A percentile compares a stretch with the other conserved stretches of the same genome.
Conservation (phyloP, 2,113 vertebrate genomes). For the Psammodynastes pulverulentus region DNA sequence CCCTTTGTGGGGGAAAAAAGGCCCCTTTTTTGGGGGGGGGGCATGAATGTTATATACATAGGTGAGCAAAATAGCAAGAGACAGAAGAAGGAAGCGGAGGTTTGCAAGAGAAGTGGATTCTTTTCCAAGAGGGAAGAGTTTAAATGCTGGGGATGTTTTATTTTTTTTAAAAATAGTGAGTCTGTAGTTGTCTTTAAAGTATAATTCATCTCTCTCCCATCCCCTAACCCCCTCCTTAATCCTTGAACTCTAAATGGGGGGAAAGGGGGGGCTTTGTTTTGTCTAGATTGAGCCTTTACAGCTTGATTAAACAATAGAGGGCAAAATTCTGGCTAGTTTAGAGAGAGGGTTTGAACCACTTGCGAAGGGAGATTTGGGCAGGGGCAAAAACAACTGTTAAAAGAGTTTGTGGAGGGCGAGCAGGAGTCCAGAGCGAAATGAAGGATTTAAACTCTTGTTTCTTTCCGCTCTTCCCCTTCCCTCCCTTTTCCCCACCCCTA, state of each 20-base stretch:
- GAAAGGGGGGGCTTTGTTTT: slow-evolving; percentile 16
- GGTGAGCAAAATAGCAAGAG: background rate
- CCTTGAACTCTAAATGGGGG: background rate
- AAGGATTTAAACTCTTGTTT: background rate
- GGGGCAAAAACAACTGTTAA: background rate
- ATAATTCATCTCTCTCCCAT: slow-evolving; percentile 69
- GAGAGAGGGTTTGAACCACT: background rate
- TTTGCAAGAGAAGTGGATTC: slow-evolving; percentile 64
- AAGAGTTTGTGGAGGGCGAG: slow-evolving; percentile 67
- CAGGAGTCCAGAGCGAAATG: slow-evolving; percentile 64
- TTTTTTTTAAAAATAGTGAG: slow-evolving; percentile 50
- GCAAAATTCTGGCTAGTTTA: background rate
- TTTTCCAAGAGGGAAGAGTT: slow-evolving; percentile 58
- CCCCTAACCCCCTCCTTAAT: background rate
- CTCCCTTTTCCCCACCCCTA: slow-evolving; percentile 8
- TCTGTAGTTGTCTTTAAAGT: slow-evolving; percentile 60
- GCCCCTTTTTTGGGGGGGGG: background rate
- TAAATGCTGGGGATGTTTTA: background rate
- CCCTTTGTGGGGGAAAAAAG: background rate
- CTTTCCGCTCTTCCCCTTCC: slow-evolving; percentile 72
- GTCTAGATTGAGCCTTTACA: slow-evolving; percentile 10
- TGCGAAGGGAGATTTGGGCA: background rate
- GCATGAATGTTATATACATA: slow-evolving; percentile 38
- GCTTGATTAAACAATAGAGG: background rate
- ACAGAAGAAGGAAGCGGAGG: slow-evolving; percentile 63